phyloP scores from a whole-genome alignment of 1,140 invertebrate genomes.

The Caerostris extrusa region DNA sequence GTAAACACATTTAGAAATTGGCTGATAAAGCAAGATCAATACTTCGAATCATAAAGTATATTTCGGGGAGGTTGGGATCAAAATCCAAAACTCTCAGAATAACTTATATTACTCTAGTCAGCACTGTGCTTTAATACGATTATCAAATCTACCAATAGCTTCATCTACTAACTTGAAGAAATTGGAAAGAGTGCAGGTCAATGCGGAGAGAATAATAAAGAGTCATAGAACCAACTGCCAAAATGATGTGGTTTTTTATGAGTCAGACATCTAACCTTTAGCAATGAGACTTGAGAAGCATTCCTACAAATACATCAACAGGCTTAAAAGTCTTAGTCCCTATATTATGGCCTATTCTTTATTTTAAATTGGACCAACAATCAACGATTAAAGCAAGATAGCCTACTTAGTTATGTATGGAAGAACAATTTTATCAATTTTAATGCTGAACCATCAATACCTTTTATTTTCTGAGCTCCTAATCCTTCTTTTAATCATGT shows the following conservation, averaged over 20 bases:
- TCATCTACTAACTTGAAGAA: not conserved
- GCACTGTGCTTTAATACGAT: not conserved
- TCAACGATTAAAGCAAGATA: not conserved
- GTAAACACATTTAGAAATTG: too few relatives aligned
- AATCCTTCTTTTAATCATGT: not conserved
- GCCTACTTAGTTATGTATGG: not conserved
- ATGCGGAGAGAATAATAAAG: too few relatives aligned
- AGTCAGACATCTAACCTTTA: not conserved
- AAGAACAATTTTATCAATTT: not conserved
- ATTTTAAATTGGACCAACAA: constrained; percentile 1
- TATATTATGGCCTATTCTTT: not conserved
- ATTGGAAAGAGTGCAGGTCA: not conserved
- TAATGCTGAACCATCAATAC: not conserved
- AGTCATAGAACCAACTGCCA: too few relatives aligned
- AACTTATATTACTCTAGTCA: not conserved
- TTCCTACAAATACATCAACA: not conserved
- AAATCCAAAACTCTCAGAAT: not conserved
- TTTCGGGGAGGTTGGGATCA: not conserved
- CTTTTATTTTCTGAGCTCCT: not conserved
- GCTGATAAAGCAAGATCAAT: not conserved
- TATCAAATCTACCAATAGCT: not conserved
- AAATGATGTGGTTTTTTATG: not conserved
- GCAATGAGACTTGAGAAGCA: not conserved
- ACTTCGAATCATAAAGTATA: not conserved
- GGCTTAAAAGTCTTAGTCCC: not conserved